Base-by-base conservation (phyloP, 2,797 vertebrate species). In the Cuculus canorus region DNA sequence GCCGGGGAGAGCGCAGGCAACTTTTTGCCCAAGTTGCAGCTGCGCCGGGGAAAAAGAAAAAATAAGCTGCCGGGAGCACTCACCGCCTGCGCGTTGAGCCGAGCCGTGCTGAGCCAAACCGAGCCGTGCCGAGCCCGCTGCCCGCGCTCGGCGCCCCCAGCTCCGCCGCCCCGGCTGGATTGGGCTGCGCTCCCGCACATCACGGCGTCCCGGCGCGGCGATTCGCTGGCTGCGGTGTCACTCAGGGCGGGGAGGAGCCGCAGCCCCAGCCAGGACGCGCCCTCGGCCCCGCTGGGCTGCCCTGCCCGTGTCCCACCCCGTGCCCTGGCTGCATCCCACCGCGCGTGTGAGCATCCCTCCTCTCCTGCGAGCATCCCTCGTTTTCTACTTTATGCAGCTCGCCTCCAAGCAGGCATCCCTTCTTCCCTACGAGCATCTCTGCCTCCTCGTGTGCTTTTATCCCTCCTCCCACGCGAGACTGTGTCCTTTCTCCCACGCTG, bases 131-230 rank as follows among this genome's bases (percentile, higher is more conserved):
- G 45, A 28, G 33, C 57, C 80, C 41, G 25, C 85, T 84, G 88
- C 93, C 86, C 86, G 91, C 59, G 77, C 77, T 80, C 77, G 37
- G 27, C 24, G 50, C 50, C 10, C 83, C 71, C 84, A 3, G 59
- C 79, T 91, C 92, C 88, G 19, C 85, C 85, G 56, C 39, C 80
- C 91, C 61, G 13, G 57, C 10, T 72, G 66, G 88, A 93, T 95
- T 94, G 95, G 92, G 32, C 88, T 45, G 32, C 4, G 18, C 19
- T 33, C 32, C 86, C 59, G 80, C 86, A 17, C 88, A 86, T 96
- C 92, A 93, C 52, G 5, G 57, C 2, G 16, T 14, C 18, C 45
- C 57, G 16, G 72, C 32, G 24, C 77, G 24, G 35, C 81, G 16
- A 96, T 54, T 95, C 60, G 91, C 54, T 37, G 43, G 24, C 1